phyloP scores from a whole-genome alignment of 23 tunicate species.

The Halocynthia aurantium region DNA sequence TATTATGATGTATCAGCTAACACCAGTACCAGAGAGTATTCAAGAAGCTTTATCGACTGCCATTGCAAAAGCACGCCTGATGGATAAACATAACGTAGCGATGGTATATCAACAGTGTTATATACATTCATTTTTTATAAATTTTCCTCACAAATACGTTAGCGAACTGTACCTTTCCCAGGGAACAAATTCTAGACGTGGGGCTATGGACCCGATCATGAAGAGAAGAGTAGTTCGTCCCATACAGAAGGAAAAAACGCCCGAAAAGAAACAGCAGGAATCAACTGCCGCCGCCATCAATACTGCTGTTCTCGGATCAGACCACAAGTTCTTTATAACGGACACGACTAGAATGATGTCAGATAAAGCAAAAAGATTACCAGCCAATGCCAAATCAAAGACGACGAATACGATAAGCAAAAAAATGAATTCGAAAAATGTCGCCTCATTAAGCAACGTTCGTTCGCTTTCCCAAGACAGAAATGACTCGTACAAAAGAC shows the following conservation, averaged over 20 bases:
- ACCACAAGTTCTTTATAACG: constrained; percentile 8
- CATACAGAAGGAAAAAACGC: constrained; percentile 24
- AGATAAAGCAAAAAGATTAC: not conserved
- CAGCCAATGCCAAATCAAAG: not conserved
- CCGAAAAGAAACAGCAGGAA: not conserved
- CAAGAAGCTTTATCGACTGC: constrained; percentile 45
- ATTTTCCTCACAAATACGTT: not conserved
- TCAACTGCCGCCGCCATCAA: not conserved
- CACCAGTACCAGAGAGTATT: constrained; percentile 13
- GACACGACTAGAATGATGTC: constrained; percentile 3
- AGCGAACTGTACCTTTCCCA: not conserved
- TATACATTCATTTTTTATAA: no score
- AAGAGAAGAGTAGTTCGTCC: constrained; percentile 83
- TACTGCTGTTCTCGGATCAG: constrained; percentile 10
- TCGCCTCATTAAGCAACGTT: constrained; percentile 10
- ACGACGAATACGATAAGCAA: not conserved
- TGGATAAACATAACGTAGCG: constrained; percentile 20
- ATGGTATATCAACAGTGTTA: not conserved
- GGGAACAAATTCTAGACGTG: not conserved
- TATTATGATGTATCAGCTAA: constrained; percentile 8
- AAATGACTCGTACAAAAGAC: constrained; percentile 13
- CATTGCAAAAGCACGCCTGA: constrained; percentile 39
- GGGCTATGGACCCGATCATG: constrained; percentile 29
- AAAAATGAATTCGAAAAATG: not conserved
- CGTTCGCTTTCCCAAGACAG: not conserved